These are phyloP conservation scores for Acleris emargana DNA, from an alignment of 2,888 invertebrate genomes.

Conservation along the genomic window DNA sequence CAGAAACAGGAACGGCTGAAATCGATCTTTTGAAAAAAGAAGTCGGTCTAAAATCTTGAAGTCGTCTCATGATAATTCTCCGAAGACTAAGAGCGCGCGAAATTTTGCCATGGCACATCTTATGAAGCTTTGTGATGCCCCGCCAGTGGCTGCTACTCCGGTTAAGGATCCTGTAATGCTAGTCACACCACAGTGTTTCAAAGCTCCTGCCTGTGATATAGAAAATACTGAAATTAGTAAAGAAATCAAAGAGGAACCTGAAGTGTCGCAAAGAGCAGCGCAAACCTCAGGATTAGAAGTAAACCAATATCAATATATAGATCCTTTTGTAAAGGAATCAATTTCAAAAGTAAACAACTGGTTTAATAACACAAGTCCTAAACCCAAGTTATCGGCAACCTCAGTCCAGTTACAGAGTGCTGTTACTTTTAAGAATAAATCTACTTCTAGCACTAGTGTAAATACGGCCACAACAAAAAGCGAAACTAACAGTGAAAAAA, in stretches of 20 bases:
- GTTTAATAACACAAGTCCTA: slow-evolving; percentile 43
- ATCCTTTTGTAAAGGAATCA: slow-evolving; percentile 47
- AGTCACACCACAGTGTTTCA: slow-evolving; percentile 57
- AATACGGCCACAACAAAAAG: slow-evolving; percentile 6
- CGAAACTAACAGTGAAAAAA: slow-evolving; percentile 5
- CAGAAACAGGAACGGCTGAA: slow-evolving; percentile 30
- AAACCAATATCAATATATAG: slow-evolving; percentile 12
- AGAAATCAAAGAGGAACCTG: background rate
- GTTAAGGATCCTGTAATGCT: slow-evolving; percentile 45
- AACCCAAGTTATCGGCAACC: slow-evolving; percentile 36
- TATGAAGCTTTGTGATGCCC: slow-evolving; percentile 52
- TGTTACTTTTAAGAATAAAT: slow-evolving; percentile 52
- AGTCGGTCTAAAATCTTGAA: slow-evolving; percentile 55
- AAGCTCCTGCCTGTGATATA: slow-evolving; percentile 27
- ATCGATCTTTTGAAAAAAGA: slow-evolving; percentile 44
- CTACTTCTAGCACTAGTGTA: slow-evolving; percentile 10
- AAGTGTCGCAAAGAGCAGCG: background rate
- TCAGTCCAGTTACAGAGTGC: slow-evolving; percentile 39
- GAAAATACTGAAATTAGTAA: background rate
- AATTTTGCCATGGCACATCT: slow-evolving; percentile 65
- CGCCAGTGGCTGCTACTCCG: slow-evolving; percentile 28
- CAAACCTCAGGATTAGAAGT: background rate
- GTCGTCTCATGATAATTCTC: slow-evolving; percentile 46
- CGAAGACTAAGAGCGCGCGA: slow-evolving; percentile 50
- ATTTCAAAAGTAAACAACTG: slow-evolving; percentile 55